A percentile compares a stretch with the other conserved stretches of the same genome.
Conservation (phyloP, 1,140 invertebrate genomes). For the Dinothrombium tinctorium region DNA sequence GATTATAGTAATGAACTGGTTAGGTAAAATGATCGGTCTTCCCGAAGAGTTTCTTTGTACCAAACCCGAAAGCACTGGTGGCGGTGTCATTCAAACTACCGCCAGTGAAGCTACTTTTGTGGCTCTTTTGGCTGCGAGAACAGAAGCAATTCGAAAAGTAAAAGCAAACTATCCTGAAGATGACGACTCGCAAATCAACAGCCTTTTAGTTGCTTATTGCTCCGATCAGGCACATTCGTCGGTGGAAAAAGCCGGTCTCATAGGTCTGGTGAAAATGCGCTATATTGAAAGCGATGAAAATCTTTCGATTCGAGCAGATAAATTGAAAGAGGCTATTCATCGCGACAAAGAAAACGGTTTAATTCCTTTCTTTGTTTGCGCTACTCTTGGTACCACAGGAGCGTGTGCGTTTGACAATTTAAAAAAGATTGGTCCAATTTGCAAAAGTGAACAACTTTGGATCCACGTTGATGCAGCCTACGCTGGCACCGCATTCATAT, state of each 20-base stretch:
- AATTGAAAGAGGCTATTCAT: conserved; percentile 15
- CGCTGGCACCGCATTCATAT: conserved; percentile 71
- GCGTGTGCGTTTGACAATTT: conserved; percentile 78
- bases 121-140: conserved; percentile 52
- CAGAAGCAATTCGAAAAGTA: conserved; percentile 45
- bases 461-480: conserved; percentile 73
- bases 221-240: conserved; percentile 45
- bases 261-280: conserved; percentile 24
- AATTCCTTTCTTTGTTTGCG: conserved; percentile 67
- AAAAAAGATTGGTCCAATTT: conserved; percentile 51
- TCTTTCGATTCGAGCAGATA: conserved; percentile 13
- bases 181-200: conserved; percentile 67
- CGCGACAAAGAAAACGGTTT: conserved; percentile 52
- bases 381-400: conserved; percentile 71
- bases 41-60: conserved; percentile 47
- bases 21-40: conserved; percentile 60
- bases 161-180: conserved; percentile 34
- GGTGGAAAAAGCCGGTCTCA: conserved; percentile 28
- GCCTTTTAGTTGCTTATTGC: conserved; percentile 74
- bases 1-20: conserved; percentile 80
- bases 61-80: conserved; percentile 29
- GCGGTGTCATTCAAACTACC: conserved; percentile 70
- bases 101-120: conserved; percentile 74
- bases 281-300: conserved; percentile 17
- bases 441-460: conserved; percentile 47